Evolutionary conservation across 2,797 vertebrate genomes (phyloP), one percentile per base, ranked within the genome.

Genomic region (Rhabdophis nuchalis): DNA sequence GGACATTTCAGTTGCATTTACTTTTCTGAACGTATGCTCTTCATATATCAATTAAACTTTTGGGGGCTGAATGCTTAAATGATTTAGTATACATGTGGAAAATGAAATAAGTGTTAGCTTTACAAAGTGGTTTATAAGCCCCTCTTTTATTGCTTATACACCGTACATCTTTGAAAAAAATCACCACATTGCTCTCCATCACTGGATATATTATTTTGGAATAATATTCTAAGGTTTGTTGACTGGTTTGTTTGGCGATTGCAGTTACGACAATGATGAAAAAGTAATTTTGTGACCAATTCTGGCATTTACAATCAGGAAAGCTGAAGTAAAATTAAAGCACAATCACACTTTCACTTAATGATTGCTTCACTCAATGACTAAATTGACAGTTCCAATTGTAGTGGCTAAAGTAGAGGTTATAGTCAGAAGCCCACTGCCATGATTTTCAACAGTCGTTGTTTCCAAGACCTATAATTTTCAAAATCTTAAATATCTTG

Each of bases 41-140:
- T 93, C n/a, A 32, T 94, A 53, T 92, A 53, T 92, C 64, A 93
- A 85, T 92, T 23, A 1, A 89, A 90, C 93, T 93, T 46, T 1
- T 52, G 52, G 27, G 72, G 72, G 18, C 9, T 64, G 85, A 13
- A n/a, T 90, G 92, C 90, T 29, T 1, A 0, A 2, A 6, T 89
- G 53, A 87, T 88, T 64, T 27, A 90, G 14, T 56, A 86, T 4
- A 77, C 12, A n/a, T 36, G 8, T 85, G 85, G 58, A 94, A 92
- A 94, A 90, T 14, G 92, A 94, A 89, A 3, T 86, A 8, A 54
- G 50, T 10, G 68, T 92, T 93, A 92, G 2, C 10, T 91, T 50
- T 86, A 58, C 0, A 36, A 1, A 88, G 20, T 89, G 32, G 6
- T 54, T 10, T 87, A 72, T 3, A 93, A 93, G 18, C 57, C 52